A percentile compares a stretch with the other conserved stretches of the same genome.
Evolutionary conservation across 1,140 invertebrate species (phyloP).

Genomic region (Nylanderia fulva): DNA sequence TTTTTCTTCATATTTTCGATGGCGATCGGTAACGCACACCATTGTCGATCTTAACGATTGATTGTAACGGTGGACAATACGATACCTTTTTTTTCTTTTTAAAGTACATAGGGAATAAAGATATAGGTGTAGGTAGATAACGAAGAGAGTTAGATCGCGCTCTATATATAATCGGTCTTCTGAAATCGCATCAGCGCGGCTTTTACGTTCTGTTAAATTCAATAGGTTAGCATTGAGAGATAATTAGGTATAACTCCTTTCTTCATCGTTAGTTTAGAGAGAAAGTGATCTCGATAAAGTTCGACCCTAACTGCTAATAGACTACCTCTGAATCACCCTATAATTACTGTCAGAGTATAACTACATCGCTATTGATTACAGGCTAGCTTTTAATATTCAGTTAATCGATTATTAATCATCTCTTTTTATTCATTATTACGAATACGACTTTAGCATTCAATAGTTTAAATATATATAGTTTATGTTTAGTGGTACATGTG

Average conservation of each 20-base stretch:
- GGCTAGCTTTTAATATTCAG: constrained; percentile 82
- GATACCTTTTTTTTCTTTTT: constrained; percentile 61
- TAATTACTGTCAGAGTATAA: constrained; percentile 81
- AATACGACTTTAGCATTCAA: constrained; percentile 84
- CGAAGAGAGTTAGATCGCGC: constrained; percentile 75
- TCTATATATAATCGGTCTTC: constrained; percentile 66
- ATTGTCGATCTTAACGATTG: constrained; percentile 68
- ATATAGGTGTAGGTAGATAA: constrained; percentile 69
- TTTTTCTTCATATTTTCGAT: constrained; percentile 5
- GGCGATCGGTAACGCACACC: constrained; percentile 31
- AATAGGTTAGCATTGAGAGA: constrained; percentile 78
- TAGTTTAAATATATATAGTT: constrained; percentile 85
- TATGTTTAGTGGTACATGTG: constrained; percentile 83
- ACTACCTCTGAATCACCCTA: constrained; percentile 81
- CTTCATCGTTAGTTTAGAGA: constrained; percentile 78
- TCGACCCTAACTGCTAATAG: constrained; percentile 81
- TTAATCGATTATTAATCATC: constrained; percentile 82
- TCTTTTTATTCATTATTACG: constrained; percentile 80
- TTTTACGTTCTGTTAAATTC: constrained; percentile 64
- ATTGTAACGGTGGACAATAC: constrained; percentile 73
- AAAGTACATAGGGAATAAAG: constrained; percentile 76
- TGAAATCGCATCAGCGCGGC: constrained; percentile 58
- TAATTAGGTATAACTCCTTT: constrained; percentile 74
- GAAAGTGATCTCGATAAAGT: constrained; percentile 84
- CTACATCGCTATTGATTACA: constrained; percentile 82